A percentile compares a stretch with the other conserved stretches of the same genome.
Conservation (phyloP, 2,113 vertebrate species). For the Mustelus asterias region DNA sequence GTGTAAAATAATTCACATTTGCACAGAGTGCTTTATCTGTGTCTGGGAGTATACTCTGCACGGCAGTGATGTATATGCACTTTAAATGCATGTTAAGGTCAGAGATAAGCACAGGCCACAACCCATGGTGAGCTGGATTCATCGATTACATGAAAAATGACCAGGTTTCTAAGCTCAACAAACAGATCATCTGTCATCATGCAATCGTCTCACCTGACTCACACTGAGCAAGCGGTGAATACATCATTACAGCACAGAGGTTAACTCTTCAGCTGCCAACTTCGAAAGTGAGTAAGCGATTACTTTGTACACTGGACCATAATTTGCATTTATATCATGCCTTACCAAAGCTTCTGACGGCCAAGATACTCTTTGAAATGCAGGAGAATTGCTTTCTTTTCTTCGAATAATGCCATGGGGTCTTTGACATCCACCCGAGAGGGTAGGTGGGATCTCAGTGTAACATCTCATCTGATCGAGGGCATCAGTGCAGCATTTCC, state of each 20-base stretch:
- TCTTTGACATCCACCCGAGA: neutral
- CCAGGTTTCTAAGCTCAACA: neutral
- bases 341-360: neutral
- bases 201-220: neutral
- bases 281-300: neutral
- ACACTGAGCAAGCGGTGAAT: neutral
- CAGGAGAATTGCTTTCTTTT: neutral
- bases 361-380: neutral
- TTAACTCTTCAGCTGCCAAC: neutral
- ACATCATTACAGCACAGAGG: neutral
- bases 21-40: neutral
- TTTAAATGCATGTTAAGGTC: constrained; percentile 28
- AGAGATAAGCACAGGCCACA: constrained; percentile 22
- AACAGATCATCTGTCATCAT: constrained; percentile 4
- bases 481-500: neutral
- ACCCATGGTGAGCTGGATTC: neutral
- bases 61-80: constrained; percentile 26
- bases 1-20: neutral
- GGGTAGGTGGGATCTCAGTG: neutral
- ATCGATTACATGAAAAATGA: constrained; percentile 31
- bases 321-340: neutral
- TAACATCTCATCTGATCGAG: neutral
- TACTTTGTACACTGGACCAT: neutral
- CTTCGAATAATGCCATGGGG: neutral
- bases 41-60: neutral